These are phyloP conservation scores for Aphidius gifuensis DNA, from an alignment of 1,140 invertebrate genomes.

Conservation along the genomic window DNA sequence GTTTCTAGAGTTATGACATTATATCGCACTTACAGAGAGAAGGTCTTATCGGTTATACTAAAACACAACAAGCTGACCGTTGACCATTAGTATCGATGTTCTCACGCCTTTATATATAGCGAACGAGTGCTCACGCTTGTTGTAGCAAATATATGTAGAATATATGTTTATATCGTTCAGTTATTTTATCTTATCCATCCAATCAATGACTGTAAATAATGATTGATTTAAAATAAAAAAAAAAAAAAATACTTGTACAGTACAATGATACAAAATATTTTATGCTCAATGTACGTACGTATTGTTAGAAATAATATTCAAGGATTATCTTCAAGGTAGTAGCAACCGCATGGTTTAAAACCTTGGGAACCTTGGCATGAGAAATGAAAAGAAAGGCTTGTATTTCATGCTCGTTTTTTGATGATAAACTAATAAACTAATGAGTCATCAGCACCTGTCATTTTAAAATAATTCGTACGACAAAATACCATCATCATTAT, in stretches of 20 bases:
- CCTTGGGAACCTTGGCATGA: too few relatives aligned
- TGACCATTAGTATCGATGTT: slow-evolving; percentile 47
- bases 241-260: background rate
- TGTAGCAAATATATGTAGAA: slow-evolving; percentile 2
- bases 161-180: slow-evolving; percentile 22
- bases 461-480: too few relatives aligned
- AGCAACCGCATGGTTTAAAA: too few relatives aligned
- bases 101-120: slow-evolving; percentile 41
- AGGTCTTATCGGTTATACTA: slow-evolving; percentile 39
- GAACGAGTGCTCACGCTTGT: slow-evolving; percentile 12
- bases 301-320: too few relatives aligned
- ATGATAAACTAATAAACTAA: too few relatives aligned
- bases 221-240: slow-evolving; percentile 32
- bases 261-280: too few relatives aligned
- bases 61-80: slow-evolving; percentile 44
- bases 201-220: slow-evolving; percentile 36
- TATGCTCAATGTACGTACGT: too few relatives aligned
- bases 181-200: slow-evolving; percentile 26
- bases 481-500: too few relatives aligned
- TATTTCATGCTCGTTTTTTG: too few relatives aligned
- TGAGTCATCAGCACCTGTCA: too few relatives aligned
- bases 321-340: too few relatives aligned
- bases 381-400: too few relatives aligned
- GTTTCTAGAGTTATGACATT: slow-evolving; percentile 46
- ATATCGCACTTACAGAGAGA: slow-evolving; percentile 41